Percentiles rank a stretch among this genome's conserved stretches.
Evolutionary conservation across 2,888 invertebrate genomes (phyloP).

Genomic region (Gandaritis pyraliata): DNA sequence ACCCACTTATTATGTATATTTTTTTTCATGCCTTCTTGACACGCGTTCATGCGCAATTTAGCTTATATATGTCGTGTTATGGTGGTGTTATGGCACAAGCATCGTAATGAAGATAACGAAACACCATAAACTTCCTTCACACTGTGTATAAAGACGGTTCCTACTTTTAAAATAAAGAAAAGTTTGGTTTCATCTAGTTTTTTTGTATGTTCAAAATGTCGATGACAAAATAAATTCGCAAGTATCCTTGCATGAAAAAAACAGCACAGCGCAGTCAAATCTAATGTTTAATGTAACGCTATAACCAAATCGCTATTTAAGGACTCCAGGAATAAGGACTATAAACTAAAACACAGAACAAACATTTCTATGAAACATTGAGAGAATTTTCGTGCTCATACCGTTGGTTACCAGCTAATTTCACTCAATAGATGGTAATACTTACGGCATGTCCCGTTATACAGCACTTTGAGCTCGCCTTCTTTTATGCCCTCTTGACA

Average conservation of each 20-base stretch:
- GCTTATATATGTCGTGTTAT: slow-evolving; percentile 12
- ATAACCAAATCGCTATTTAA: no score
- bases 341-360: no score
- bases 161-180: neutral
- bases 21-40: slow-evolving; percentile 25
- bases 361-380: no score
- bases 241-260: no score
- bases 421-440: slow-evolving; percentile 29
- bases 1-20: slow-evolving; percentile 6
- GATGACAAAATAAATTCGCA: no score
- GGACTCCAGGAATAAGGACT: no score
- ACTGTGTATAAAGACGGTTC: slow-evolving; percentile 10
- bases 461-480: slow-evolving; percentile 86
- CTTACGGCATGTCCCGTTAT: slow-evolving; percentile 84
- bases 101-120: slow-evolving; percentile 28
- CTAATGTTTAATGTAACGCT: no score
- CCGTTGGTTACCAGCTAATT: no score
- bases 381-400: no score
- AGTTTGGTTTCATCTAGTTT: neutral
- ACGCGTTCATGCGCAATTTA: slow-evolving; percentile 21
- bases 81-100: slow-evolving; percentile 4
- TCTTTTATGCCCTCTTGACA: slow-evolving; percentile 89
- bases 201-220: neutral
- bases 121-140: slow-evolving; percentile 21
- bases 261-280: no score